Evolutionary conservation across 2,888 invertebrate species (phyloP), one percentile per base, ranked within the genome.

Genomic region (Abscondita cerata): DNA sequence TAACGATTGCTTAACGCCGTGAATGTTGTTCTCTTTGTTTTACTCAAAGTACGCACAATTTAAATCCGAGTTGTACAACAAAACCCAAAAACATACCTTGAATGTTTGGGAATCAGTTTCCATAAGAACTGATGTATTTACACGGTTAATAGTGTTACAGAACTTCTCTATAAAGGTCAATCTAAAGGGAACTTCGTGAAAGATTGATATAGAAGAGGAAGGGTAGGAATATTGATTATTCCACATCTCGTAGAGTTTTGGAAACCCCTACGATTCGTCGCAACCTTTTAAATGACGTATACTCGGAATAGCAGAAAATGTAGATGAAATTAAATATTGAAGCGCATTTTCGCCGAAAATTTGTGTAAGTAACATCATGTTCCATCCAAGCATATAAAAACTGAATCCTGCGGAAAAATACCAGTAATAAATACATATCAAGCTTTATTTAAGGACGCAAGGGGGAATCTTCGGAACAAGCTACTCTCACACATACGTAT

Each of bases 161-260:
- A 38, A 44, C 47, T 18, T 36, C 52, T 38, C 48, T 50, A 54
- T 36, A 60, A 55, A 51, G 41, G 44, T 50, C 55, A 55, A 60
- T 55, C 47, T 46, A 44, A 54, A 33, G 50, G 54, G 59, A 53
- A 53, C 54, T 51, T 59, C 36, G 54, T 41, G 55, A 36, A 41
- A 60, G 60, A 60, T 60, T 60, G 62, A 67, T 68, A 65, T 66
- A 68, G 68, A 66, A 66, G 67, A 67, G 67, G 69, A 68, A 70
- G 73, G 72, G 73, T 74, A 25, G 75, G 71, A 73, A 76, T 78
- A 79, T 79, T 77, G 79, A 78, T 79, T 78, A 79, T 78, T 78
- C 76, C 75, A 71, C 73, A 75, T 73, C 70, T 71, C 67, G 62
- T 64, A 60, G 55, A 61, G 64, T 59, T 66, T 68, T 66, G 64